Evolutionary conservation across 2,888 invertebrate species (phyloP).

Genomic region (Sminthurides aquaticus): DNA sequence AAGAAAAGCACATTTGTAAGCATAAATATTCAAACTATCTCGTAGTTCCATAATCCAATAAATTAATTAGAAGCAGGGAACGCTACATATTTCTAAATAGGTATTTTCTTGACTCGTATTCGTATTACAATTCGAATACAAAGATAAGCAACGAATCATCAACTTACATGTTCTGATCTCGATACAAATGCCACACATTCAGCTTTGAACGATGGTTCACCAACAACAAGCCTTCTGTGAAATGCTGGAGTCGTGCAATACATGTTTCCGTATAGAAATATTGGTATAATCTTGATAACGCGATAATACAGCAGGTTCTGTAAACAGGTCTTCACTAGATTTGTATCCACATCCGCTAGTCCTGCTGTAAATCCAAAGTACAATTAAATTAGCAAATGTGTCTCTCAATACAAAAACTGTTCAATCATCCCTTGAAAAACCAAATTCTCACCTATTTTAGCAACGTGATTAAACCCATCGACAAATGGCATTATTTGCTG

Average conservation of each 20-base stretch:
- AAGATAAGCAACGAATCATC: no score
- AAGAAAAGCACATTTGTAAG: no score
- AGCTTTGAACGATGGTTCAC: conserved; percentile 59
- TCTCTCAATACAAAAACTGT: not conserved
- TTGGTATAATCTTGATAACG: conserved; percentile 66
- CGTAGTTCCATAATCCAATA: not conserved
- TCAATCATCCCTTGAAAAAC: no score
- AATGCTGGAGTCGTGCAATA: conserved; percentile 68
- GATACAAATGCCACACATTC: conserved; percentile 66
- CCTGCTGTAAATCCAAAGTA: conserved; percentile 43
- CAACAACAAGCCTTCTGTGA: conserved; percentile 52
- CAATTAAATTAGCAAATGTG: not conserved
- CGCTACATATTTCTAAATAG: not conserved
- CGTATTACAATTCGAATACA: no score
- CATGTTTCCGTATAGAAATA: conserved; percentile 77
- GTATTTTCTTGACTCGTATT: not conserved
- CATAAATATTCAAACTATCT: no score
- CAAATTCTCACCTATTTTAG: conserved; percentile 66
- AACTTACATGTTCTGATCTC: conserved; percentile 55
- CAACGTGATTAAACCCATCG: conserved; percentile 85
- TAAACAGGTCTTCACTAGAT: conserved; percentile 86
- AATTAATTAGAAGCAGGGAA: not conserved
- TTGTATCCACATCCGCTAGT: conserved; percentile 85
- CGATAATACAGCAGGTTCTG: conserved; percentile 78
- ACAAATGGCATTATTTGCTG: conserved; percentile 82